Conservation (phyloP, 2,888 invertebrate species). For the Syrphus vitripennis region DNA sequence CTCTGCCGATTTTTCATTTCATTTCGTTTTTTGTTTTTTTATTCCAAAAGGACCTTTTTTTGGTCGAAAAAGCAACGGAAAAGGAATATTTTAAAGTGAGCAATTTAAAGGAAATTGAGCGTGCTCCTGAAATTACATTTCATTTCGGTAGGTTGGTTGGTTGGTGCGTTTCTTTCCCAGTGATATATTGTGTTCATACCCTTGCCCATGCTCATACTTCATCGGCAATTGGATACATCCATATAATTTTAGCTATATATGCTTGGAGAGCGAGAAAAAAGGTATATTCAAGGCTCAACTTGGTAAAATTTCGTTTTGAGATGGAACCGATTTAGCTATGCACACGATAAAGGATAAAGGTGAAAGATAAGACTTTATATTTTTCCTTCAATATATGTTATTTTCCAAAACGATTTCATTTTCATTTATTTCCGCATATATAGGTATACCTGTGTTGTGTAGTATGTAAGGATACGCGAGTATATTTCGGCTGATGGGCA, state of each 20-base stretch:
- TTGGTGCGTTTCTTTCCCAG: background rate
- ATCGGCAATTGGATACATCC: slow-evolving; percentile 20
- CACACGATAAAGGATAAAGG: slow-evolving; percentile 62
- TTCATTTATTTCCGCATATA: slow-evolving; percentile 50
- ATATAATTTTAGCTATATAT: background rate
- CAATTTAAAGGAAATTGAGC: slow-evolving; percentile 68
- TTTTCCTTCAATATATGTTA: slow-evolving; percentile 21
- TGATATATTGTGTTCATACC: background rate
- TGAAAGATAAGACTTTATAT: slow-evolving; percentile 37
- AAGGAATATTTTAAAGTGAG: slow-evolving; percentile 66
- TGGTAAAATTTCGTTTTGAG: slow-evolving; percentile 4
- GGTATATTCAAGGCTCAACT: slow-evolving; percentile 19
- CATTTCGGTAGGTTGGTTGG: slow-evolving; percentile 48
- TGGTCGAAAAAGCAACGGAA: slow-evolving; percentile 17
- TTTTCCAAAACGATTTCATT: slow-evolving; percentile 37
- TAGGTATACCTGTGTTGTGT: background rate
- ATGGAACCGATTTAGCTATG: slow-evolving; percentile 47
- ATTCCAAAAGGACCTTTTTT: slow-evolving; percentile 31
- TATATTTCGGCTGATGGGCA: background rate
- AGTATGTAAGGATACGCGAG: background rate
- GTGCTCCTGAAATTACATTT: slow-evolving; percentile 61
- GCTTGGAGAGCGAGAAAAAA: background rate
- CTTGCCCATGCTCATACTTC: slow-evolving; percentile 14
- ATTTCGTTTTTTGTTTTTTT: slow-evolving; percentile 48
- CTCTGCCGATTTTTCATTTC: slow-evolving; percentile 44